These are phyloP conservation scores for Oreohelix idahoensis DNA, from an alignment of 1,140 invertebrate species.

Conservation along the genomic window DNA sequence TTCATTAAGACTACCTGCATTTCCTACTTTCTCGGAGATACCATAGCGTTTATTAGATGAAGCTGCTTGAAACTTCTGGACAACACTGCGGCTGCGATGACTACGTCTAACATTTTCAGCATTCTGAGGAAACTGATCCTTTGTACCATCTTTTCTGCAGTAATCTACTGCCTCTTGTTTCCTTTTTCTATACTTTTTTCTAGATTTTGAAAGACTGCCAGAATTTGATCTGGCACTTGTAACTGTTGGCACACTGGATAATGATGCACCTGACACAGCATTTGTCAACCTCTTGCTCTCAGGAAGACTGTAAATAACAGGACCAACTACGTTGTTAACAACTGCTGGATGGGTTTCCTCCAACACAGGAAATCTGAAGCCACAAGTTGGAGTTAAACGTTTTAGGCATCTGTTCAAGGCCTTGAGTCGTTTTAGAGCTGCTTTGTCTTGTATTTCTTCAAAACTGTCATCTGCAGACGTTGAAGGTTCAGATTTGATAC, in stretches of 20 bases:
- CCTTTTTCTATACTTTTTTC: not conserved
- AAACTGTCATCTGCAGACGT: not conserved
- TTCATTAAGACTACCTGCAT: too few species aligned
- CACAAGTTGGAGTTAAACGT: constrained; percentile 31
- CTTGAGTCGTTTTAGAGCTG: constrained; percentile 19
- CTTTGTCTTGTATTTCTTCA: not conserved
- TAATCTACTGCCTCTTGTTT: not conserved
- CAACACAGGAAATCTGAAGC: constrained; percentile 34
- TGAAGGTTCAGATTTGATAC: not conserved
- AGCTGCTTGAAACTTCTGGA: constrained; percentile 17
- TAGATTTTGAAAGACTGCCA: not conserved
- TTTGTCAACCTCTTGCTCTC: not conserved
- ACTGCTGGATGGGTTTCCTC: constrained; percentile 16
- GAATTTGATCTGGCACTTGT: not conserved
- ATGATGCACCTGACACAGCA: not conserved
- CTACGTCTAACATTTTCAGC: constrained; percentile 21
- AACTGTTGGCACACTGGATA: not conserved
- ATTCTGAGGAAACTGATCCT: not conserved
- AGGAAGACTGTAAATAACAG: not conserved
- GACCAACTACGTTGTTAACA: not conserved
- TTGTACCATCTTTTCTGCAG: not conserved
- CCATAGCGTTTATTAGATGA: not conserved
- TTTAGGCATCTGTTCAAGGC: constrained; percentile 30
- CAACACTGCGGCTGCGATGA: constrained; percentile 20
- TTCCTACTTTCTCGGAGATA: not conserved